A percentile compares a stretch with the other conserved stretches of the same genome.
Conservation (phyloP, 2,888 invertebrate genomes). For the Microctonus hyperodae region DNA sequence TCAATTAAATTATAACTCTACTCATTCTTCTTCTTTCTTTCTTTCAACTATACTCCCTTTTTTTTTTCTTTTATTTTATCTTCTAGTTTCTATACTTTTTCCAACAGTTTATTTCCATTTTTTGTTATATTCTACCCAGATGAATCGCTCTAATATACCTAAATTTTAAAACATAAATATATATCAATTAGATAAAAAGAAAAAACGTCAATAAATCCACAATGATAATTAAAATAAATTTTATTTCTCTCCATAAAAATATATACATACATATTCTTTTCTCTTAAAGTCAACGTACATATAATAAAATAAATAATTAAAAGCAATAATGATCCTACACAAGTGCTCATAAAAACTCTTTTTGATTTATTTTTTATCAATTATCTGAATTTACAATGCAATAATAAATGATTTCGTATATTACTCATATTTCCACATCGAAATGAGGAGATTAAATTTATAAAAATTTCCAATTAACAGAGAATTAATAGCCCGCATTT, state of each 20-base stretch:
- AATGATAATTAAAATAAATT: no score
- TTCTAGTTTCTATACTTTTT: not conserved
- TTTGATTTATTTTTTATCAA: not conserved
- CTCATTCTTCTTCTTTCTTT: constrained; percentile 28
- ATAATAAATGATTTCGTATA: not conserved
- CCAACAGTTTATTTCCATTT: no score
- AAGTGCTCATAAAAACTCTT: not conserved
- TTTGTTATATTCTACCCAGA: no score
- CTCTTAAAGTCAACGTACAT: not conserved
- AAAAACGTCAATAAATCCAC: no score
- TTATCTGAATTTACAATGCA: no score
- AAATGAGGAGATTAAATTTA: not conserved
- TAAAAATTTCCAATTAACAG: not conserved
- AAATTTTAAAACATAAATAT: no score
- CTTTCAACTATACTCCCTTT: constrained; percentile 9
- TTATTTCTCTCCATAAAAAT: no score
- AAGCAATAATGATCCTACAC: not conserved
- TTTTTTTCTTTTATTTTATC: constrained; percentile 21
- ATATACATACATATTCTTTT: not conserved
- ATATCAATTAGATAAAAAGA: no score
- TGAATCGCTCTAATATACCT: no score
- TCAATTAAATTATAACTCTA: constrained; percentile 34
- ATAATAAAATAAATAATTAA: not conserved
- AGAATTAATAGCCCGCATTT: not conserved
- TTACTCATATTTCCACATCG: not conserved